phyloP scores from a whole-genome alignment of 2,888 invertebrate species.

The Gymnosoma rotundatum region DNA sequence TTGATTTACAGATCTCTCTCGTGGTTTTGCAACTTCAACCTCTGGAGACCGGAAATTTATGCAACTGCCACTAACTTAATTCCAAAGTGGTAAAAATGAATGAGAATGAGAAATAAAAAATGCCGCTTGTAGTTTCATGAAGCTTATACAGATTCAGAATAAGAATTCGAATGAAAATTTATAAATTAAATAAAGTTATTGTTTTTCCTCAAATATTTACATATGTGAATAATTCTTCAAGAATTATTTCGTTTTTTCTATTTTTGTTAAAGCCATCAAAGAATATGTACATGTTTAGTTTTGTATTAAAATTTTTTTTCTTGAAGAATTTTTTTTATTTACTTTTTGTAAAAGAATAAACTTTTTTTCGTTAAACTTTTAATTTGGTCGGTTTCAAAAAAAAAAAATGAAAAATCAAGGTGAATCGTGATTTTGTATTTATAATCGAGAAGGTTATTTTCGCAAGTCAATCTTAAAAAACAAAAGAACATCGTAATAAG shows the following conservation, averaged over 20 bases:
- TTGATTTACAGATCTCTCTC: conserved; percentile 22
- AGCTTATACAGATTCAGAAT: conserved; percentile 4
- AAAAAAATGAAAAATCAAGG: conserved; percentile 20
- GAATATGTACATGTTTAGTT: conserved; percentile 9
- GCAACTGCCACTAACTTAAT: neutral
- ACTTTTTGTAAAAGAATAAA: conserved; percentile 19
- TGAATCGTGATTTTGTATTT: conserved; percentile 17
- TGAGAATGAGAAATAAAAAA: neutral
- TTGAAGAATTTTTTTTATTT: conserved; percentile 7
- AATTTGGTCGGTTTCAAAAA: neutral
- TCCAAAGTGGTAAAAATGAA: neutral
- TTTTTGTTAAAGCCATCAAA: neutral
- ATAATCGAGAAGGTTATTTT: conserved; percentile 26
- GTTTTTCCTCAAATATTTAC: neutral
- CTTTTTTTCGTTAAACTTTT: neutral
- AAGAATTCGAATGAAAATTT: conserved; percentile 11
- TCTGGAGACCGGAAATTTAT: neutral
- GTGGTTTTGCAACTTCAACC: conserved; percentile 13
- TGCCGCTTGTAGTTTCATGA: conserved; percentile 1
- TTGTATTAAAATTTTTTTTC: conserved; percentile 11
- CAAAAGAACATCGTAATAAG: conserved; percentile 7
- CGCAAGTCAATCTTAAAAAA: conserved; percentile 11
- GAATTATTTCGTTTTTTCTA: conserved; percentile 4
- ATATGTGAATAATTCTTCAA: neutral
- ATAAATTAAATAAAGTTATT: neutral